Evolutionary conservation across 2,113 vertebrate species (phyloP).

Genomic region (Corythornis madagascariensis): DNA sequence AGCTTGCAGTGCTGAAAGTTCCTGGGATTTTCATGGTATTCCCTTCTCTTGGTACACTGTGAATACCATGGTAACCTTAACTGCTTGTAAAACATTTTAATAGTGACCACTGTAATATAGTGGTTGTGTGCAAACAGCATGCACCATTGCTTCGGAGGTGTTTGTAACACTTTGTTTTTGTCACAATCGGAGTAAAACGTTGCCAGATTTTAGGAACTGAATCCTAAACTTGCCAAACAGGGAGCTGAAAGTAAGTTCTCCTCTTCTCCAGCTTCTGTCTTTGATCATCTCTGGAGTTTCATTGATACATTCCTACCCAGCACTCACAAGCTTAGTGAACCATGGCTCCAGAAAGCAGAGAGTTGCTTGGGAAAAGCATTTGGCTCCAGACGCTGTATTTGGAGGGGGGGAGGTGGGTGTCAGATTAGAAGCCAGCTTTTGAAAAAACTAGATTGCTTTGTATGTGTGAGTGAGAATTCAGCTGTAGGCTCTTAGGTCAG

Average conservation of each 20-base stretch:
- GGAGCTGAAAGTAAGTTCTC: not conserved
- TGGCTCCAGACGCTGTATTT: not conserved
- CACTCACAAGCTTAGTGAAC: not conserved
- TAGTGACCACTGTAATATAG: slow-evolving; percentile 44
- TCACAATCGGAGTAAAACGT: not conserved
- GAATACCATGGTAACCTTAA: slow-evolving; percentile 46
- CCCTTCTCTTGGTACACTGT: not conserved
- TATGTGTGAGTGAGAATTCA: slow-evolving; percentile 16
- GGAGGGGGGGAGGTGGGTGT: not conserved
- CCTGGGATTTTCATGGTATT: slow-evolving; percentile 23
- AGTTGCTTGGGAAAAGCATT: slow-evolving; percentile 31
- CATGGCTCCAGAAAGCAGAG: slow-evolving; percentile 15
- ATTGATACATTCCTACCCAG: slow-evolving; percentile 20
- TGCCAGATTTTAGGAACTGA: slow-evolving; percentile 3
- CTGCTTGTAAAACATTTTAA: slow-evolving; percentile 52
- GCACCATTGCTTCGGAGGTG: not conserved
- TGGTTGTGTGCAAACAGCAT: slow-evolving; percentile 49
- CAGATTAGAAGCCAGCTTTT: slow-evolving; percentile 10
- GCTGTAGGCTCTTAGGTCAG: slow-evolving; percentile 37
- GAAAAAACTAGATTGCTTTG: not conserved
- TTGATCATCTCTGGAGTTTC: slow-evolving; percentile 33
- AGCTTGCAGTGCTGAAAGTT: not conserved
- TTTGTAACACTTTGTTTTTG: not conserved
- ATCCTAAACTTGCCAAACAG: not conserved
- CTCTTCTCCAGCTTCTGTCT: not conserved